Base-by-base conservation (phyloP, 2,797 vertebrate genomes). In the Hemibagrus guttatus region DNA sequence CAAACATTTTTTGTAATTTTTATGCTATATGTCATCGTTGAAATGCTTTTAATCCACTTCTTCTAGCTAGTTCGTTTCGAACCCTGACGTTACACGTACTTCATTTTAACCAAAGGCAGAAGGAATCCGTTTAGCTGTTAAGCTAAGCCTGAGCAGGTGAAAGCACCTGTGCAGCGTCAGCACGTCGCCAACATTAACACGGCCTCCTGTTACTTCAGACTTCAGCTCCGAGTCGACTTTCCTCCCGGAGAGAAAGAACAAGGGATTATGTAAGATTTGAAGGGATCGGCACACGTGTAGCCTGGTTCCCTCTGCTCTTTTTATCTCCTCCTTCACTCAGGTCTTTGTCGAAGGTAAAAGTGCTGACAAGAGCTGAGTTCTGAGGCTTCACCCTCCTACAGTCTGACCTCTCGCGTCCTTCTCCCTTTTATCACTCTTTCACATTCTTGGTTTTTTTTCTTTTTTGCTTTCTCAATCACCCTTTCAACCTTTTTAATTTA, bases 221-320 rank as follows among this genome's bases (percentile, higher is more conserved):
- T 92, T 92, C 84, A 90, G 89, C 46, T 89, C 91, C 87, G 88
- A 86, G 87, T 90, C 90, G 90, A 92, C 89, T 91, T 92, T 91
- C 92, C 91, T 9, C 84, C 79, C 93, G 88, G 84, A 88, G 89
- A 90, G 89, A 94, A 95, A 95, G 91, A 95, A 94, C 95, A 91
- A 83, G 86, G 91, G 93, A 95, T 96, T 96, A 96, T 93, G 92
- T 90, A 92, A 93, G 92, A 92, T 97, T 97, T 96, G 90, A 91
- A 93, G 61, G 91, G 92, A 94, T 96, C 92, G 68, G 88, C 92
- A 86, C 83, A 90, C 91, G 94, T 96, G 94, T 88, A 91, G 89
- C 94, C 93, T 88, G 91, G 88, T 94, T 93, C 90, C 92, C 91
- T 9, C 90, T 21, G 21, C 91, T 93, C 88, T 88, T 95, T 94